These are phyloP conservation scores for Oncorhynchus masou DNA, from an alignment of 2,113 vertebrate species.

Conservation along the genomic window DNA sequence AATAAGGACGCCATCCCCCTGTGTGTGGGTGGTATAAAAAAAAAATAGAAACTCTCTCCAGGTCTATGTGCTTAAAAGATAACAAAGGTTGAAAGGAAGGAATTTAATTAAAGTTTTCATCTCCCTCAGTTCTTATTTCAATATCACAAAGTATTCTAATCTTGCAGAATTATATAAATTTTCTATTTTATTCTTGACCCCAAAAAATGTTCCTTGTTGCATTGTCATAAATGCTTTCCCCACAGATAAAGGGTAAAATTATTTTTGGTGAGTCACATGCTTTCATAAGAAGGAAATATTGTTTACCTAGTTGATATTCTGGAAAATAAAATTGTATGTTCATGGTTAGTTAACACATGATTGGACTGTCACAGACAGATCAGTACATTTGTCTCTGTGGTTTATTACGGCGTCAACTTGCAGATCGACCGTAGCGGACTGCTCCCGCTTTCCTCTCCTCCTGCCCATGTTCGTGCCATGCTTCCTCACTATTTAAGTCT, in stretches of 20 bases:
- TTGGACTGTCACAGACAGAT: neutral
- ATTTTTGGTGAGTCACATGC: neutral
- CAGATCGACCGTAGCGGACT: neutral
- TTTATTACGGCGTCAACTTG: neutral
- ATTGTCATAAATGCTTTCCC: neutral
- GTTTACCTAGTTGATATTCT: neutral
- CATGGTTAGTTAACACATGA: neutral
- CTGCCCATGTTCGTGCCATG: neutral
- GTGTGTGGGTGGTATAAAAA: neutral
- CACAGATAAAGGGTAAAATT: neutral
- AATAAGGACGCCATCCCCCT: constrained; percentile 1
- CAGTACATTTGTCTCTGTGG: neutral
- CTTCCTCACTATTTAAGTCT: neutral
- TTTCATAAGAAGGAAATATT: neutral
- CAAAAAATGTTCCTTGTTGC: no score
- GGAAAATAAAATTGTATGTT: neutral
- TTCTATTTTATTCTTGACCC: neutral
- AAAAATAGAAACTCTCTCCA: neutral
- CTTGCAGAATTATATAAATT: neutral
- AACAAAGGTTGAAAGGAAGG: neutral
- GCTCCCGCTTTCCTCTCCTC: neutral
- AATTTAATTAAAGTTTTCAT: neutral
- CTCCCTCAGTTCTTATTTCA: neutral
- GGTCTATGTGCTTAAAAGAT: neutral
- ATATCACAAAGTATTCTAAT: neutral